Evolutionary conservation across 2,888 invertebrate genomes (phyloP), one percentile per base, ranked within the genome.

Genomic region (Erannis defoliaria): DNA sequence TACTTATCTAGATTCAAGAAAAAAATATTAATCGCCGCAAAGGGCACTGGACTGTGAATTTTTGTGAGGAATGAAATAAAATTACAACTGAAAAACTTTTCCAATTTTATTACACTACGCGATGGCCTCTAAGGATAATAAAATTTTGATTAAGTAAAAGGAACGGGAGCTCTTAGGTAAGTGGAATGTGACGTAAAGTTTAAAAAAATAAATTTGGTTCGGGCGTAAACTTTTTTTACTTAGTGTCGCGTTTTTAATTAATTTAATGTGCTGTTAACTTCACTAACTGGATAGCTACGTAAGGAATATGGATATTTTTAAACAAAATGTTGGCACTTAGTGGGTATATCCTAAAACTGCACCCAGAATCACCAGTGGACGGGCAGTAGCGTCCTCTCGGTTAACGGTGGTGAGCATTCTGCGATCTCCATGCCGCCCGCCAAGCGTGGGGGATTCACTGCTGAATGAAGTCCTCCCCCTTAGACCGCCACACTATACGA

Each of bases 131-230:
- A 63, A 50, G 55, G 63, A 59, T 62, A 57, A 54, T 62, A 62
- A 62, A 62, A 62, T 54, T 62, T 54, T 62, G 62, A 62, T 62
- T 62, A 57, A 56, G 56, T 62, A 53, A 62, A 62, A 62, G 61
- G 46, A 56, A 53, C 56, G 37, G 45, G 51, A 40, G 62, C 53
- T 49, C 56, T 62, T 54, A 57, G 48, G 55, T 56, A 62, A 62
- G 53, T 54, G 56, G 57, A 56, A 40, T 56, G 48, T 48, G 40
- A 56, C 55, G 38, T 53, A 35, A 56, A 46, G 48, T 42, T 55
- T 38, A 19, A 48, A 62, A 62, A 53, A 35, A 26, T 26, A 26
- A 42, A 40, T 57, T 60, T 42, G 9, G 14, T 35, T 31, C 37
- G 12, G 31, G n/a, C n/a, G 9, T 54, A 45, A 40, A 42, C 14